Conservation (phyloP, 2,888 invertebrate species). For the Podotricha telesiphe region DNA sequence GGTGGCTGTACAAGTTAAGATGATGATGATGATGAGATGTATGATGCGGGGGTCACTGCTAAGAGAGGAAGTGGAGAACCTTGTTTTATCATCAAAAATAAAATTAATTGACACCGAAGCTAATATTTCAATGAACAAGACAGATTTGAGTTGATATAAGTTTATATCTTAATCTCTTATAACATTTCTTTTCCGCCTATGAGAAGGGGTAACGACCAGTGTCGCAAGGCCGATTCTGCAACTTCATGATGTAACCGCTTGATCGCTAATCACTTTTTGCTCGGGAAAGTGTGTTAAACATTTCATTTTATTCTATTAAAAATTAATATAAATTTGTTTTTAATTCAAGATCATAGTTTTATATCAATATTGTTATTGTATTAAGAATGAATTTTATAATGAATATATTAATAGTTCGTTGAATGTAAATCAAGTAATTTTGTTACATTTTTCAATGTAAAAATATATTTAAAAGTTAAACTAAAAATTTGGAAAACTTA, state of each 20-base stretch:
- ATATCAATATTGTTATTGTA: not conserved
- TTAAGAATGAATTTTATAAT: no score
- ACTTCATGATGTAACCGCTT: slow-evolving; percentile 59
- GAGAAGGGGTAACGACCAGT: slow-evolving; percentile 50
- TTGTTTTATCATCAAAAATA: not conserved
- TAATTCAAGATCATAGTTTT: not conserved
- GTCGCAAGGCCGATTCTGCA: slow-evolving; percentile 63
- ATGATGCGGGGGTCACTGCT: no score
- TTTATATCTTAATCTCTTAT: slow-evolving; percentile 27
- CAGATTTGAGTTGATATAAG: not conserved
- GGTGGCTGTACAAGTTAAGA: no score
- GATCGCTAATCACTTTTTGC: slow-evolving; percentile 45
- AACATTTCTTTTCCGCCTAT: slow-evolving; percentile 37
- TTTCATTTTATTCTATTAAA: slow-evolving; percentile 25
- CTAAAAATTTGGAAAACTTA: no score
- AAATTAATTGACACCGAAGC: not conserved
- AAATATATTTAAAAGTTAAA: not conserved
- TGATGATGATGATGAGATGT: no score
- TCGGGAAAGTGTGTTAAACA: slow-evolving; percentile 31
- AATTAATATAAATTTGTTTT: slow-evolving; percentile 20
- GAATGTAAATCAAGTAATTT: not conserved
- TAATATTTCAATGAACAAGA: not conserved
- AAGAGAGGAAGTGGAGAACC: not conserved
- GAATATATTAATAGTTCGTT: not conserved
- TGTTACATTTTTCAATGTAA: not conserved